phyloP scores from a whole-genome alignment of 2,888 invertebrate genomes.

The Penaeus monodon region DNA sequence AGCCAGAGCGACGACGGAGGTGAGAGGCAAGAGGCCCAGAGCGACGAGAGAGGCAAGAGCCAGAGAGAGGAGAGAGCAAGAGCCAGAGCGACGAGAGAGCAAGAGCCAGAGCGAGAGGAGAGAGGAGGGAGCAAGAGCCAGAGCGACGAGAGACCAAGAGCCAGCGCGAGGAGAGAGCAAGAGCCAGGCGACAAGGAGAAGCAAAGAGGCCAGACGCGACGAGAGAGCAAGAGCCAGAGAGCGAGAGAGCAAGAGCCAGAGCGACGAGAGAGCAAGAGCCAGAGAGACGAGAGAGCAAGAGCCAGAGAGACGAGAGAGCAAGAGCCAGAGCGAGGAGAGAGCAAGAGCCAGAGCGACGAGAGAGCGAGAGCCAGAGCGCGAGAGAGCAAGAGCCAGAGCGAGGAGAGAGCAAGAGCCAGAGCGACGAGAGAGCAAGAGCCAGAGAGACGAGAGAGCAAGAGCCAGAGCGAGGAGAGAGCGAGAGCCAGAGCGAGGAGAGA shows the following conservation, averaged over 20 bases:
- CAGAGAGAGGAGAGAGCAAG: slow-evolving; percentile 2
- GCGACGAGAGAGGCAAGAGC: slow-evolving; percentile 3
- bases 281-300: not conserved
- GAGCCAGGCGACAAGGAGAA: not conserved
- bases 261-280: no score
- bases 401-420: not conserved
- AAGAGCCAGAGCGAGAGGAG: not conserved
- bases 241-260: no score
- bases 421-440: not conserved
- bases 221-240: no score
- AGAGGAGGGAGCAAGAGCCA: no score
- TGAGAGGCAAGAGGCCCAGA: no score
- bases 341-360: no score
- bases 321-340: not conserved
- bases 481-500: not conserved
- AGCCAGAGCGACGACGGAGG: not conserved
- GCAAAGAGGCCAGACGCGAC: no score
- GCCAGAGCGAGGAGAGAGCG: no score
- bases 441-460: not conserved
- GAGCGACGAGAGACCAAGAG: slow-evolving; percentile 11
- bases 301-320: not conserved
- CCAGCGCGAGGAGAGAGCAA: not conserved
- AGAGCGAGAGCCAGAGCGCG: no score
- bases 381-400: not conserved
- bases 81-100: not conserved